Conservation (phyloP, 2,888 invertebrate genomes). For the Dioctria linearis region DNA sequence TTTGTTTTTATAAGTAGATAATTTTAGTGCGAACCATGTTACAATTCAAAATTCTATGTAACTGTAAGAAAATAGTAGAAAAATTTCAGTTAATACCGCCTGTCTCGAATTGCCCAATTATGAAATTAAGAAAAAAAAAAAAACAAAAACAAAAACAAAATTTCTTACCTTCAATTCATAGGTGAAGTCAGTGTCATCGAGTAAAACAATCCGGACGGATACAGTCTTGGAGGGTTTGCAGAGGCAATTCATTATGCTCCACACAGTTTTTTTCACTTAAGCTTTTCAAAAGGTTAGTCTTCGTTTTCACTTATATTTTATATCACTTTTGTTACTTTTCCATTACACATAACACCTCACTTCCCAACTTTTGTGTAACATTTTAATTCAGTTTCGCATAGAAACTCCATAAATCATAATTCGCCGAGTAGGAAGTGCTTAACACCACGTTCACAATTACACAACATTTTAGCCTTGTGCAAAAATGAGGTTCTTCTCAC, state of each 20-base stretch:
- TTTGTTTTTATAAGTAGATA: too few relatives aligned
- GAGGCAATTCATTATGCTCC: conserved; percentile 68
- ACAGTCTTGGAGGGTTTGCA: conserved; percentile 71
- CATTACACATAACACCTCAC: conserved; percentile 1
- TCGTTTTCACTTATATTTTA: conserved; percentile 27
- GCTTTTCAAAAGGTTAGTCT: conserved; percentile 8
- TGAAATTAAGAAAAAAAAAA: not conserved
- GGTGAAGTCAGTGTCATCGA: conserved; percentile 91
- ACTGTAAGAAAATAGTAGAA: too few relatives aligned
- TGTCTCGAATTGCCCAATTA: not conserved
- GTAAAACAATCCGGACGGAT: conserved; percentile 83
- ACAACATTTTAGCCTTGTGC: not conserved
- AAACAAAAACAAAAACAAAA: not conserved
- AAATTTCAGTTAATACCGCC: not conserved
- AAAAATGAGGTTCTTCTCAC: conserved; percentile 13
- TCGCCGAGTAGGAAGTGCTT: conserved; percentile 12
- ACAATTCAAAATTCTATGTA: too few relatives aligned
- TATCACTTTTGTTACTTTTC: not conserved
- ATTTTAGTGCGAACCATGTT: too few relatives aligned
- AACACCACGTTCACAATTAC: conserved; percentile 1
- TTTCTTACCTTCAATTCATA: conserved; percentile 88
- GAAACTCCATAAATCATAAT: conserved; percentile 33
- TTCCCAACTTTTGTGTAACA: not conserved
- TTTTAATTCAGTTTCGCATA: conserved; percentile 3
- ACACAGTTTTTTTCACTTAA: not conserved